Evolutionary conservation across 2,113 vertebrate species (phyloP).

Genomic region (Hyperoodon ampullatus): DNA sequence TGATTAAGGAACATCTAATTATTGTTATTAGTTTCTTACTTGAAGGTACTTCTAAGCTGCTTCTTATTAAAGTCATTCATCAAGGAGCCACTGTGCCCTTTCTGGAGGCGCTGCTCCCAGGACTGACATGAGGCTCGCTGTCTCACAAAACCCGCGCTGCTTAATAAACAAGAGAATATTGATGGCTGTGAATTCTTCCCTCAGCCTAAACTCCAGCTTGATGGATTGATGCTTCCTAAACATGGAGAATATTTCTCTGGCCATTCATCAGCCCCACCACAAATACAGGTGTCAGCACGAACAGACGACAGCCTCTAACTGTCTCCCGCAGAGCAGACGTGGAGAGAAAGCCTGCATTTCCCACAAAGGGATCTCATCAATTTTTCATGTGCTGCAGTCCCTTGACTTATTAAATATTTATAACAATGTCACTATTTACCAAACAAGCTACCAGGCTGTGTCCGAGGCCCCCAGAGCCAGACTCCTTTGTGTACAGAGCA

Average conservation of each 20-base stretch:
- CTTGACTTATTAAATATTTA: conserved; percentile 85
- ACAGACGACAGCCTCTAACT: conserved; percentile 86
- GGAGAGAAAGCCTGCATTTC: conserved; percentile 50
- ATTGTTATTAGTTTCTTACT: conserved; percentile 60
- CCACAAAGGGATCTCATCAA: conserved; percentile 78
- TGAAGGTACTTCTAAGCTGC: conserved; percentile 29
- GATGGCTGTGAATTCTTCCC: conserved; percentile 62
- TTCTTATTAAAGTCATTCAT: conserved; percentile 74
- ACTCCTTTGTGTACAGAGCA: neutral
- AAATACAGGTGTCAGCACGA: conserved; percentile 85
- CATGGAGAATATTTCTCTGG: conserved; percentile 71
- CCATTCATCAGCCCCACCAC: conserved; percentile 87
- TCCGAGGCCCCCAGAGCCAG: neutral
- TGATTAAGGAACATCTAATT: conserved; percentile 79
- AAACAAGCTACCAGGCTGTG: conserved; percentile 48
- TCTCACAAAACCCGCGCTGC: neutral
- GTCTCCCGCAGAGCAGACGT: conserved; percentile 65
- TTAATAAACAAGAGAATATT: conserved; percentile 43
- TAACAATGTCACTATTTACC: conserved; percentile 80
- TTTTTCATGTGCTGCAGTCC: conserved; percentile 84
- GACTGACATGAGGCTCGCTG: neutral
- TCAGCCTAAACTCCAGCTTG: conserved; percentile 61
- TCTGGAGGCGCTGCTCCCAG: conserved; percentile 25
- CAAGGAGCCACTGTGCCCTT: conserved; percentile 25
- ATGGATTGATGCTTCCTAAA: conserved; percentile 76